phyloP scores from a whole-genome alignment of 1,140 invertebrate genomes.

The Pemphigus obesinymphae region DNA sequence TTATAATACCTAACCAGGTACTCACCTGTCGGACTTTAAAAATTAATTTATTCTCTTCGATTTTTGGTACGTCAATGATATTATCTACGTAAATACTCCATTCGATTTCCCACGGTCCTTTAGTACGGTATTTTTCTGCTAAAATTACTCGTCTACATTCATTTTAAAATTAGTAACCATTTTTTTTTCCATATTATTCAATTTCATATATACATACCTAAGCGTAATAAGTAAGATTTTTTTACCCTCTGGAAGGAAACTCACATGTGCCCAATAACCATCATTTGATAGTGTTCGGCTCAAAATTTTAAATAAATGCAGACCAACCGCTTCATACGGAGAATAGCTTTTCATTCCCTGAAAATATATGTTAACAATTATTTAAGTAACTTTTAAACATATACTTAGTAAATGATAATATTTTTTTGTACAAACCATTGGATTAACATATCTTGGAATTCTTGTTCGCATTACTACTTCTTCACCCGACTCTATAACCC shows the following conservation, averaged over 20 bases:
- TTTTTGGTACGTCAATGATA: slow-evolving; percentile 64
- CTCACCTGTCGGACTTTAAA: slow-evolving; percentile 69
- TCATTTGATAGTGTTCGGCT: slow-evolving; percentile 54
- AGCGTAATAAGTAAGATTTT: slow-evolving; percentile 60
- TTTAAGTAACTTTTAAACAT: background rate
- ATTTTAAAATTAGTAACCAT: background rate
- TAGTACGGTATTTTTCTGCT: slow-evolving; percentile 64
- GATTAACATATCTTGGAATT: slow-evolving; percentile 66
- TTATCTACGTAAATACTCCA: slow-evolving; percentile 71
- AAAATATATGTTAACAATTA: too few species aligned
- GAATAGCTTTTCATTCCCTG: slow-evolving; percentile 65
- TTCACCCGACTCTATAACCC: slow-evolving; percentile 64
- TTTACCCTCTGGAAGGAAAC: slow-evolving; percentile 56
- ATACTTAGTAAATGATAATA: background rate
- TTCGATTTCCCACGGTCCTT: slow-evolving; percentile 70
- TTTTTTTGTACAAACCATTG: slow-evolving; percentile 49
- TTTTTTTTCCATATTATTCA: background rate
- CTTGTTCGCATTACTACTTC: slow-evolving; percentile 63
- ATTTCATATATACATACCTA: slow-evolving; percentile 52
- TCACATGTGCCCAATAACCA: slow-evolving; percentile 66
- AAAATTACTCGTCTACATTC: slow-evolving; percentile 66
- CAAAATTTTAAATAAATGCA: slow-evolving; percentile 54
- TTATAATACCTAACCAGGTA: slow-evolving; percentile 40
- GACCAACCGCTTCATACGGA: slow-evolving; percentile 60
- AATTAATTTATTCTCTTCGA: slow-evolving; percentile 62